These are phyloP conservation scores for Tiliacea citrago DNA, from an alignment of 2,888 invertebrate species.

Conservation along the genomic window DNA sequence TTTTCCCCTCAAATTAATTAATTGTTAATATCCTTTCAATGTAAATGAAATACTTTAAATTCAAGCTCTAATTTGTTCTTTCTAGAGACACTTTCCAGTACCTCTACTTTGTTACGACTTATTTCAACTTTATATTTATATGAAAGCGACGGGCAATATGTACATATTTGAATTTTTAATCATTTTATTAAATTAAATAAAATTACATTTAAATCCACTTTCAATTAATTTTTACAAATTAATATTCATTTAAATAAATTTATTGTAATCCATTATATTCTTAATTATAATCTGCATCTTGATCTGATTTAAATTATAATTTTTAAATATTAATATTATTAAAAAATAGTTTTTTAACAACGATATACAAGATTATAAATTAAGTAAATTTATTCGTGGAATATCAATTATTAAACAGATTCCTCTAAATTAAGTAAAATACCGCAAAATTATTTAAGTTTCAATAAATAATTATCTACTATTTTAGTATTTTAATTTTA, in stretches of 20 bases:
- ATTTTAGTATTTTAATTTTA: constrained; percentile 86
- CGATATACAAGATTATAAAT: constrained; percentile 87
- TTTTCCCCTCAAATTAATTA: constrained; percentile 81
- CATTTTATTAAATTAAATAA: constrained; percentile 89
- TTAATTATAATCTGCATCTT: constrained; percentile 93
- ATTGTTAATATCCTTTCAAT: constrained; percentile 90
- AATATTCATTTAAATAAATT: constrained; percentile 88
- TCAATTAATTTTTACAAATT: constrained; percentile 84
- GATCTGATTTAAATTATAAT: constrained; percentile 91
- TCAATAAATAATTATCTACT: constrained; percentile 91
- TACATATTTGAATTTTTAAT: constrained; percentile 93
- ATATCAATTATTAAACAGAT: constrained; percentile 93
- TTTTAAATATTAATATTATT: constrained; percentile 85
- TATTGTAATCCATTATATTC: constrained; percentile 93
- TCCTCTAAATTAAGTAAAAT: constrained; percentile 93
- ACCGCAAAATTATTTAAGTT: constrained; percentile 93
- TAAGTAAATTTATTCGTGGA: constrained; percentile 91
- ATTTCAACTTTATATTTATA: constrained; percentile 90
- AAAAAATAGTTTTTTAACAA: constrained; percentile 87
- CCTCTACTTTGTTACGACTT: constrained; percentile 96
- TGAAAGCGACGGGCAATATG: constrained; percentile 95
- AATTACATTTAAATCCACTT: constrained; percentile 93
- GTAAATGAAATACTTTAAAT: constrained; percentile 92
- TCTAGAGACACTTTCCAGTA: constrained; percentile 94
- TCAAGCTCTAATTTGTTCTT: constrained; percentile 92